Percentiles rank a stretch among this genome's conserved stretches.
phyloP scores from a whole-genome alignment of 2,113 vertebrate species.

The Prochilodus magdalenae region DNA sequence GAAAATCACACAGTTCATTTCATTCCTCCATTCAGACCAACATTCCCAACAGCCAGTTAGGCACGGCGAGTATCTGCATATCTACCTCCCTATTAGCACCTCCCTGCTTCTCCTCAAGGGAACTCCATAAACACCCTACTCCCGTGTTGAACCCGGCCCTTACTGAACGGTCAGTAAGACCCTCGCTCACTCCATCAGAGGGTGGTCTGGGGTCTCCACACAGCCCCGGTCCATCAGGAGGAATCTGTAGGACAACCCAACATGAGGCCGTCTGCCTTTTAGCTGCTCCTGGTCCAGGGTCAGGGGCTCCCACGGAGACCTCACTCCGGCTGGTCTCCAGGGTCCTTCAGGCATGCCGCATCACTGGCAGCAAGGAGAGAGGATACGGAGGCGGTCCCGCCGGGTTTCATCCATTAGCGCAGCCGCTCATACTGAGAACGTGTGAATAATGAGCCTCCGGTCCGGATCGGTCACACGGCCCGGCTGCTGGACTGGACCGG shows the following conservation, averaged over 20 bases:
- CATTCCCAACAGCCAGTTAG: too few relatives aligned
- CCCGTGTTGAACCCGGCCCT: too few relatives aligned
- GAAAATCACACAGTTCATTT: too few relatives aligned
- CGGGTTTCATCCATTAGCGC: not conserved
- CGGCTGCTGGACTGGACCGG: too few relatives aligned
- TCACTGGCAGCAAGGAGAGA: not conserved
- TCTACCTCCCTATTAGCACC: too few relatives aligned
- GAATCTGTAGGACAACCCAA: conserved; percentile 50
- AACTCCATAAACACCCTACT: too few relatives aligned
- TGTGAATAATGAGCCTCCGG: conserved; percentile 14
- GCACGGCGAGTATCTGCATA: too few relatives aligned
- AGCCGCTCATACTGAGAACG: conserved; percentile 1
- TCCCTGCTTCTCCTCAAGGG: too few relatives aligned
- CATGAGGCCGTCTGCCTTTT: conserved; percentile 57
- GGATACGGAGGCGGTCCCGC: not conserved
- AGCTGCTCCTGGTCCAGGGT: not conserved
- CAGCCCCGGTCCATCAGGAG: conserved; percentile 29
- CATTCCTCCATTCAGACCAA: too few relatives aligned
- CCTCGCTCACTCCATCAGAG: conserved; percentile 6
- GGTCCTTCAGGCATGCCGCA: not conserved
- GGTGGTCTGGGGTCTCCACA: conserved; percentile 33
- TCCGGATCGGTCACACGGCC: not conserved
- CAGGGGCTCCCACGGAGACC: not conserved
- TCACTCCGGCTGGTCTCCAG: not conserved
- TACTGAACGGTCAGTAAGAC: conserved; percentile 11